phyloP scores from a whole-genome alignment of 2,888 invertebrate genomes.

The Phanerotoma sp. region DNA sequence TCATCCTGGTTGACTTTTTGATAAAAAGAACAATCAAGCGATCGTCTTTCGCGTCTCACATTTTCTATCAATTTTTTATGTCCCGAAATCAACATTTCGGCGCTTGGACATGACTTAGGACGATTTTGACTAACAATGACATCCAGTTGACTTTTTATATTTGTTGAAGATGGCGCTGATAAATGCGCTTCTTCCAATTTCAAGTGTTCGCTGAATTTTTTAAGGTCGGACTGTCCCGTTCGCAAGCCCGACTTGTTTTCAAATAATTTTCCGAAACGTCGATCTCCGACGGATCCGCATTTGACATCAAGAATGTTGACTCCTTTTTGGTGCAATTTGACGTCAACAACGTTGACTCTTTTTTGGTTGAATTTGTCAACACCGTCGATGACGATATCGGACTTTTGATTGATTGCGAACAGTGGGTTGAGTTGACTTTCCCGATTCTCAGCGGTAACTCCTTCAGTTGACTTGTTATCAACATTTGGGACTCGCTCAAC shows the following conservation, averaged over 20 bases:
- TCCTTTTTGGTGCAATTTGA: too few relatives aligned
- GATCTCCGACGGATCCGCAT: conserved; percentile 5
- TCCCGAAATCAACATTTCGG: too few relatives aligned
- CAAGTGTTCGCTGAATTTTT: conserved; percentile 51
- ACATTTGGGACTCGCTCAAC: too few relatives aligned
- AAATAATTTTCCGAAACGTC: conserved; percentile 15
- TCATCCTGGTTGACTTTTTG: too few relatives aligned
- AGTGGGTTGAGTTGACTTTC: conserved; percentile 46
- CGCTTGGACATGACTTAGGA: conserved; percentile 17
- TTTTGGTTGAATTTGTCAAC: conserved; percentile 29
- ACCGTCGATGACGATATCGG: conserved; percentile 49
- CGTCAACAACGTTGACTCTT: too few relatives aligned
- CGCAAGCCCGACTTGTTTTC: conserved; percentile 17
- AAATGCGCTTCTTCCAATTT: conserved; percentile 58
- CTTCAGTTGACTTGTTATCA: neutral
- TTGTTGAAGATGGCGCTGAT: conserved; percentile 56
- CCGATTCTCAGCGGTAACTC: too few relatives aligned
- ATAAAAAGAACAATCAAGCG: too few relatives aligned
- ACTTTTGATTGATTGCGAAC: conserved; percentile 51
- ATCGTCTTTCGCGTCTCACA: too few relatives aligned
- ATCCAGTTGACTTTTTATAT: conserved; percentile 40
- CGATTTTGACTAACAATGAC: conserved; percentile 4
- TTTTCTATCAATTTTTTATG: too few relatives aligned
- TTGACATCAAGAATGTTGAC: too few relatives aligned
- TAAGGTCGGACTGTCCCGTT: conserved; percentile 33